These are phyloP conservation scores for Rhombomys opimus DNA, from an alignment of 2,113 vertebrate species.

Conservation along the genomic window DNA sequence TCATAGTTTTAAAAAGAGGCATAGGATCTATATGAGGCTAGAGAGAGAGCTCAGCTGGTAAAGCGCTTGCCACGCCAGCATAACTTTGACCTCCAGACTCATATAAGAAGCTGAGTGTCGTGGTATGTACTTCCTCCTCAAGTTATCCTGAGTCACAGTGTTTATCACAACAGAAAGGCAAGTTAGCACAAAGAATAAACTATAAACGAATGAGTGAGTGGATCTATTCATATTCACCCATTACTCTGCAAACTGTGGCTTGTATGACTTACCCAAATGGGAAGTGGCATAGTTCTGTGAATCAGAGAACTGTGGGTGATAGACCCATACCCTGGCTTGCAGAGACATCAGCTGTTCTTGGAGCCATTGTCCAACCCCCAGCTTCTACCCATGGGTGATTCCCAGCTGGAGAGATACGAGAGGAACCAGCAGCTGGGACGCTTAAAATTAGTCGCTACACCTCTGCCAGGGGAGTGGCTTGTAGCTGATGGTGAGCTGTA, in stretches of 20 bases:
- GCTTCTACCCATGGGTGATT: neutral
- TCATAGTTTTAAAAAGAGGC: neutral
- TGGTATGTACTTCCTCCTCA: neutral
- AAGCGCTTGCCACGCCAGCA: neutral
- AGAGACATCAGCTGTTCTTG: neutral
- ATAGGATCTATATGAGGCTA: neutral
- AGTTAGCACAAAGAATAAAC: neutral
- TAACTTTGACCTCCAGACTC: neutral
- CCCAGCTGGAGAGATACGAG: neutral
- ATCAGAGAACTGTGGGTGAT: neutral
- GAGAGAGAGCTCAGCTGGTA: neutral
- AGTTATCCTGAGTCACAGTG: neutral
- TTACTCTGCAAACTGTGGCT: neutral
- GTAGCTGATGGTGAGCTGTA: slow-evolving; percentile 82
- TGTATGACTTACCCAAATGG: neutral
- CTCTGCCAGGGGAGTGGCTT: slow-evolving; percentile 79
- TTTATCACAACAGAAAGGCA: neutral
- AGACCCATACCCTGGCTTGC: neutral
- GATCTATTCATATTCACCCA: neutral
- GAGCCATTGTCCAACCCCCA: neutral
- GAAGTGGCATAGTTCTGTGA: neutral
- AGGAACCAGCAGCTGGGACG: slow-evolving; percentile 70
- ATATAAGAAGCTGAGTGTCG: too few species aligned
- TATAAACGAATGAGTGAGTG: neutral
- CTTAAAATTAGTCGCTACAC: slow-evolving; percentile 72